phyloP scores from a whole-genome alignment of 2,888 invertebrate species.

The Dyspetes luteomarginatus region DNA sequence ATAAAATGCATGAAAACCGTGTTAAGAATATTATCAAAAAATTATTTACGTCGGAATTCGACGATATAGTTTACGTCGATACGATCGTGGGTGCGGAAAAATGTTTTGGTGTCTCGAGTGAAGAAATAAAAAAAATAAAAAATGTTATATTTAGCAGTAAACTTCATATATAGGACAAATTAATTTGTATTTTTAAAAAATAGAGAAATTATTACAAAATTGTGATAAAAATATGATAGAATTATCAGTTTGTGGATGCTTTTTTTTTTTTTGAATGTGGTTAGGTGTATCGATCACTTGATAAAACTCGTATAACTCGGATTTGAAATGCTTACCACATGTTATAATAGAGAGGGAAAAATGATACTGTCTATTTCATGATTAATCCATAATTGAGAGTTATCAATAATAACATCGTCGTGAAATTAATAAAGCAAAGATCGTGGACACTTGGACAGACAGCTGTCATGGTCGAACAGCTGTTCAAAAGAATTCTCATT shows the following conservation, averaged over 20 bases:
- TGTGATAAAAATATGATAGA: neutral
- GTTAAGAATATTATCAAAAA: neutral
- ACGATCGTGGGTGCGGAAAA: no score
- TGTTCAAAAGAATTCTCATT: slow-evolving; percentile 22
- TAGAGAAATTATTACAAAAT: no score
- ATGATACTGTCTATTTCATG: slow-evolving; percentile 10
- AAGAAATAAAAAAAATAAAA: no score
- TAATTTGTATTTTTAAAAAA: no score
- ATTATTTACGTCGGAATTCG: no score
- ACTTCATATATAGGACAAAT: no score
- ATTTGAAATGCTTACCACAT: slow-evolving; percentile 46
- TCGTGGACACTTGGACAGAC: slow-evolving; percentile 31
- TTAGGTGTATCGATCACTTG: slow-evolving; percentile 14
- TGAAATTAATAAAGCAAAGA: slow-evolving; percentile 19
- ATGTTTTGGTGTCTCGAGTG: no score
- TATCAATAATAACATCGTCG: slow-evolving; percentile 41
- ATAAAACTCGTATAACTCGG: slow-evolving; percentile 2
- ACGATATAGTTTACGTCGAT: no score
- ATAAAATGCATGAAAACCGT: neutral
- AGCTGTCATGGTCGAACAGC: slow-evolving; percentile 61
- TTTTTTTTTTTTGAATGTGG: neutral
- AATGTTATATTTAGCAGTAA: no score
- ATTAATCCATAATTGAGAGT: slow-evolving; percentile 3
- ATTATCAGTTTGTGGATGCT: neutral
- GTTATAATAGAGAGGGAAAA: slow-evolving; percentile 19